A percentile compares a stretch with the other conserved stretches of the same genome.
Conservation (phyloP, 2,797 vertebrate species). For the Microctenopoma stevenorrisi region DNA sequence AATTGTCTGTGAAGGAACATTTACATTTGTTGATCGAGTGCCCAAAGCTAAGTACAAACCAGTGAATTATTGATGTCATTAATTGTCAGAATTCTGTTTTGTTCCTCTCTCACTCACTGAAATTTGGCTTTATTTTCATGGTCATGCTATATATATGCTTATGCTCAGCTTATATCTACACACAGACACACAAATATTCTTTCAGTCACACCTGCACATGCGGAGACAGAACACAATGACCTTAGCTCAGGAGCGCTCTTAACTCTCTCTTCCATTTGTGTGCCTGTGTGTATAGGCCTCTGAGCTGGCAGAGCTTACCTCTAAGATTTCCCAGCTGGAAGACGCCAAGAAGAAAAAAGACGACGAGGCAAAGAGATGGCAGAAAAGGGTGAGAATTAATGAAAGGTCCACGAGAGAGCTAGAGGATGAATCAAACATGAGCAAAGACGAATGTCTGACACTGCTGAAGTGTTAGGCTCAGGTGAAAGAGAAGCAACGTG, state of each 20-base stretch:
- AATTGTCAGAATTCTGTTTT: not conserved
- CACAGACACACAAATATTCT: constrained; percentile 3
- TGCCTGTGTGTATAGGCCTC: constrained; percentile 85
- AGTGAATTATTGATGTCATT: not conserved
- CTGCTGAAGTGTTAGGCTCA: constrained; percentile 22
- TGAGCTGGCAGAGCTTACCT: constrained; percentile 94
- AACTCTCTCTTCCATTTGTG: constrained; percentile 68
- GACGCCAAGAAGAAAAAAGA: constrained; percentile 95
- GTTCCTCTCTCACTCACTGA: not conserved
- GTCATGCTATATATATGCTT: no score
- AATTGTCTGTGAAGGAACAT: not conserved
- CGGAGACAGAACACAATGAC: constrained; percentile 56
- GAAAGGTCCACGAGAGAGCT: constrained; percentile 48
- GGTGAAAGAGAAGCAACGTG: constrained; percentile 13
- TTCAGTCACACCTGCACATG: constrained; percentile 19
- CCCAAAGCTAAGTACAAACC: constrained; percentile 8
- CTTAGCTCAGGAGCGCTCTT: constrained; percentile 63
- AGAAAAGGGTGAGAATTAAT: constrained; percentile 90
- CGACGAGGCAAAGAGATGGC: constrained; percentile 91
- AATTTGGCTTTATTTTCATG: not conserved
- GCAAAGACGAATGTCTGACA: constrained; percentile 52
- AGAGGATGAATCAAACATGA: constrained; percentile 67
- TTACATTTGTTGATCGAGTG: constrained; percentile 15
- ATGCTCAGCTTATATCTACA: not conserved
- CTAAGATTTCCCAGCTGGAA: constrained; percentile 92